Evolutionary conservation across 2,888 invertebrate species (phyloP), one percentile per base, ranked within the genome.

Genomic region (Lithophane ornitopus): DNA sequence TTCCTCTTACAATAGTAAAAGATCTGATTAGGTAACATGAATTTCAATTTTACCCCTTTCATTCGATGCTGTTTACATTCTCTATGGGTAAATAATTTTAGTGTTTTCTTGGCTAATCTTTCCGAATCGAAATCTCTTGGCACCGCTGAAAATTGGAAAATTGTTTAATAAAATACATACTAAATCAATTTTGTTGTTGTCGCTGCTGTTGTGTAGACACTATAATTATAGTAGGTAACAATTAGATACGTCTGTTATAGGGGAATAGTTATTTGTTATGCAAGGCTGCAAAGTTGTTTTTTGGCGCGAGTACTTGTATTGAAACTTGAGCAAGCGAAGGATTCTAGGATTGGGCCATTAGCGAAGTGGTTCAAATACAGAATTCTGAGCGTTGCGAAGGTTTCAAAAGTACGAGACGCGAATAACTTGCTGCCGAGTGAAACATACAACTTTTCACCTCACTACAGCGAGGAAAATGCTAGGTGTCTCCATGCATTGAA

Each of bases 41-140:
- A 44, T 58, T 52, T 49, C 2, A 46, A 75, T 44, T 69, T 87
- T 91, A 95, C 95, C 88, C 89, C 88, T 87, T 89, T 90, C 88
- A 92, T 89, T 19, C 93, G 91, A 90, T 94, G 94, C 71, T 88
- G 89, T 72, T 91, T 90, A 84, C 95, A 95, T 67, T 95, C 95
- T 82, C 90, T 93, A 76, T 95, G 94, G 1, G 94, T 94, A 73
- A 91, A 95, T 73, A 96, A 74, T 86, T 91, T 94, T 6, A 95
- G 73, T 2, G 95, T 92, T 81, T 93, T 95, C 82, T 95, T 95
- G 7, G 92, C 96, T 92, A 95, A 92, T 89, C 90, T 92, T 84
- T 95, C 95, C 6, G 90, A 85, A 79, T 95, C 93, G 34, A 95
- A 94, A 78, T 95, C 95, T 84, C 90, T 91, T 22, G 96, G 96